Evolutionary conservation across 2,113 vertebrate species (phyloP).

Genomic region (Synchiropus splendidus): DNA sequence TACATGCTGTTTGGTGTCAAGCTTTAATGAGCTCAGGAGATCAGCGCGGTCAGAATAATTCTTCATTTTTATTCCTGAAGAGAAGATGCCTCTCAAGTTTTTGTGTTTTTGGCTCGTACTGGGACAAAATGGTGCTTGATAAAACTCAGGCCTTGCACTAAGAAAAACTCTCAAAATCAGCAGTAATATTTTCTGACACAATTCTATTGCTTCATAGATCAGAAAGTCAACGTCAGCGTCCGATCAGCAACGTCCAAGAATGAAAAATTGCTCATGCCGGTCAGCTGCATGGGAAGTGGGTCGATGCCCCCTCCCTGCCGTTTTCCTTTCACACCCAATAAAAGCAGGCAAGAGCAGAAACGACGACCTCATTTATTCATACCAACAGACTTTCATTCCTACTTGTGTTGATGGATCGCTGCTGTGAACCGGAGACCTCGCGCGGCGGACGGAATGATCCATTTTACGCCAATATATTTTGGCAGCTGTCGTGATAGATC

Average conservation of each 20-base stretch:
- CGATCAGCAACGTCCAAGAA: background rate
- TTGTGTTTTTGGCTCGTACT: too few relatives aligned
- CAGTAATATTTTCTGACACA: too few relatives aligned
- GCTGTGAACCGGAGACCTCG: constrained; percentile 9
- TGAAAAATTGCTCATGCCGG: constrained; percentile 3
- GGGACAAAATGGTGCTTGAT: too few relatives aligned
- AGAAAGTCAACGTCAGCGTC: too few relatives aligned
- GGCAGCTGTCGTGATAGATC: constrained; percentile 28
- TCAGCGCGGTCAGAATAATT: too few relatives aligned
- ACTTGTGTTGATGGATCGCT: constrained; percentile 23
- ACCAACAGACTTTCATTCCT: constrained; percentile 10
- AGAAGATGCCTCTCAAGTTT: too few relatives aligned
- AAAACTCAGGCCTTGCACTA: too few relatives aligned
- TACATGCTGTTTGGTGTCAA: too few relatives aligned
- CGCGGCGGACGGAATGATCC: constrained; percentile 24
- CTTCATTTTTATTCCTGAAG: too few relatives aligned
- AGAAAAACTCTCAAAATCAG: too few relatives aligned
- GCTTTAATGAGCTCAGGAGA: too few relatives aligned
- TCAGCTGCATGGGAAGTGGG: constrained; percentile 11
- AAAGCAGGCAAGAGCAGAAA: constrained; percentile 1
- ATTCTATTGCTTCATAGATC: too few relatives aligned
- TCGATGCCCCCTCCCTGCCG: constrained; percentile 13
- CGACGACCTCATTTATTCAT: constrained; percentile 20
- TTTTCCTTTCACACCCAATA: constrained; percentile 6
- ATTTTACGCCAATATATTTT: constrained; percentile 32